Evolutionary conservation across 2,113 vertebrate genomes (phyloP), one percentile per base, ranked within the genome.

Genomic region (Pipa parva): DNA sequence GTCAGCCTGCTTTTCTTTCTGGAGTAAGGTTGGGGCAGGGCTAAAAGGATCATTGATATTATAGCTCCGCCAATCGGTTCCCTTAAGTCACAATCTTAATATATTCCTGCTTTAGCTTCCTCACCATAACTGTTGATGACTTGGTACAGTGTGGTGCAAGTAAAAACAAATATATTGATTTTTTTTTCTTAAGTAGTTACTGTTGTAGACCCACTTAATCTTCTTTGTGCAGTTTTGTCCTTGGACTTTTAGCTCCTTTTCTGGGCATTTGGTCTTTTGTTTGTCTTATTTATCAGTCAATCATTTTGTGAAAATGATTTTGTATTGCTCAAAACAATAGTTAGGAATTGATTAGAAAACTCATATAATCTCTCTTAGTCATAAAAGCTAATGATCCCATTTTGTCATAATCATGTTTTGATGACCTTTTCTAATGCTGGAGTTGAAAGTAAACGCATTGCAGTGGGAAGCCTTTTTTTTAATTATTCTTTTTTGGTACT

Each of bases 221-320:
- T 63, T 59, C 51, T 46, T 46, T 71, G 63, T 63, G 25, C 55
- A 55, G 62, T 29, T 42, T 36, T 70, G 64, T 72, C 69, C 62
- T 74, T 67, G 59, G 49, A 29, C 71, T 59, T 31, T 51, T 39
- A 36, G 55, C 45, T 59, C 64, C 50, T 69, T 63, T 48, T 39
- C 55, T 66, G 49, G 26, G 62, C 70, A n/a, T n/a, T n/a, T n/a
- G n/a, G n/a, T 72, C 60, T 54, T 60, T 55, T n/a, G n/a, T 59
- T 46, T 68, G 21, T 64, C 63, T 66, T 73, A 66, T 63, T 63
- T 62, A 63, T 71, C 71, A 46, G 63, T 76, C 71, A 67, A 73
- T 71, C 59, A 70, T 61, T 63, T 52, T 58, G 55, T 65, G 58
- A 67, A 65, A 58, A 54, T 71, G 50, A 60, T 63, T 71, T 73